A percentile compares a stretch with the other conserved stretches of the same genome.
Conservation (phyloP, 2,797 vertebrate species). For the Peromyscus attwateri region DNA sequence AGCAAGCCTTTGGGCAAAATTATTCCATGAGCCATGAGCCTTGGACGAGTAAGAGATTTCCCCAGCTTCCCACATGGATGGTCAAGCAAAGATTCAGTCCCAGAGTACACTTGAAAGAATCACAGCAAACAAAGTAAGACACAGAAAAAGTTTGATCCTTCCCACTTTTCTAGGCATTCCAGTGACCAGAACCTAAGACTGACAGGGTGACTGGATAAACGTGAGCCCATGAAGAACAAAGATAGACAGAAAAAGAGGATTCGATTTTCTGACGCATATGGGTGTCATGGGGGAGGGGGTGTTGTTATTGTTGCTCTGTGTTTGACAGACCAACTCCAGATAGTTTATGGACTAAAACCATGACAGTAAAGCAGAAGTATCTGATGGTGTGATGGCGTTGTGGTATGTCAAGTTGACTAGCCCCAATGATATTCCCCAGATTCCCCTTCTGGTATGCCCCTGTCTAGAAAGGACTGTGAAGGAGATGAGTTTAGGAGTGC, state of each 20-base stretch:
- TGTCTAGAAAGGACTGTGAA: background rate
- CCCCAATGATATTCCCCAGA: background rate
- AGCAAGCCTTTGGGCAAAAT: background rate
- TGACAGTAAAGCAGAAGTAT: background rate
- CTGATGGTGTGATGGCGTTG: background rate
- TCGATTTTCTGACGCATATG: background rate
- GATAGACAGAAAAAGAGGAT: background rate
- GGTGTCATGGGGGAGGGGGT: background rate
- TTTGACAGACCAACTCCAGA: background rate
- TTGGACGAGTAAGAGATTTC: background rate
- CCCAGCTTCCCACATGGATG: background rate
- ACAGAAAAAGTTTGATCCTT: background rate
- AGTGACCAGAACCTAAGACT: slow-evolving; percentile 10
- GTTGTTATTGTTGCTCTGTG: background rate
- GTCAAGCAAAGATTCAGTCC: background rate
- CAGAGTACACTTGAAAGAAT: background rate
- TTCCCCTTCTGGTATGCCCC: background rate
- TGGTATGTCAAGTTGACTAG: background rate
- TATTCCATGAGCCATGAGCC: background rate
- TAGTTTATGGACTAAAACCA: background rate
- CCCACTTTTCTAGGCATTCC: background rate
- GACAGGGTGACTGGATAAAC: background rate
- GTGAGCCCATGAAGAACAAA: background rate
- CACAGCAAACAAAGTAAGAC: background rate
- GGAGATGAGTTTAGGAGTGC: background rate